Conservation (phyloP, 1,140 invertebrate species). For the Pseudomyrmex pallidus region DNA sequence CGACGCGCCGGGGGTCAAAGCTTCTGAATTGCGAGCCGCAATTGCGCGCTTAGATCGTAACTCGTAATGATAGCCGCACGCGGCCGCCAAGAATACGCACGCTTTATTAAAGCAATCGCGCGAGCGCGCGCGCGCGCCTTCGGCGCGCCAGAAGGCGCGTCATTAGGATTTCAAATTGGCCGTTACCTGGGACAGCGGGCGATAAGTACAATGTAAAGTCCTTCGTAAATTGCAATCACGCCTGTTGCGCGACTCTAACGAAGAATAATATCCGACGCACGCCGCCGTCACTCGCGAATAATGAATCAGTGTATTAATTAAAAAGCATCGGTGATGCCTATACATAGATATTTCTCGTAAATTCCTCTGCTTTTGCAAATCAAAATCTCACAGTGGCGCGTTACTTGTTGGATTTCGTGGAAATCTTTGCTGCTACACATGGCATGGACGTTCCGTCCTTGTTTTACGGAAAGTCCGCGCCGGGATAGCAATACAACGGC, state of each 20-base stretch:
- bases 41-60: conserved; percentile 22
- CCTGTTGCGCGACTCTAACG: neutral
- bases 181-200: neutral
- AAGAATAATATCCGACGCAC: neutral
- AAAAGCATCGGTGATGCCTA: neutral
- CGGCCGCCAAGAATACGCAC: neutral
- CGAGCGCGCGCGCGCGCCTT: neutral
- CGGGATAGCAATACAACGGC: conserved; percentile 23
- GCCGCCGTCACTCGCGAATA: neutral
- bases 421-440: too few species aligned
- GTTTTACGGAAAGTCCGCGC: neutral
- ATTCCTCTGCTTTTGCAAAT: neutral
- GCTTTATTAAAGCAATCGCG: conserved; percentile 35
- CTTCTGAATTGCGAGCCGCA: conserved; percentile 19
- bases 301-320: neutral
- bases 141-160: conserved; percentile 11
- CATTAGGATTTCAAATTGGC: conserved; percentile 9
- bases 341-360: neutral
- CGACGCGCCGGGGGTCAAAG: neutral
- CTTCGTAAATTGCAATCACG: conserved; percentile 17
- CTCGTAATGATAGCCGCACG: conserved; percentile 31
- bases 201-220: neutral
- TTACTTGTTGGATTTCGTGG: too few species aligned
- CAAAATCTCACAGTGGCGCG: neutral
- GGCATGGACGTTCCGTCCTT: neutral